Base-by-base conservation (phyloP, 2,797 vertebrate genomes). In the Pseudopleuronectes americanus region DNA sequence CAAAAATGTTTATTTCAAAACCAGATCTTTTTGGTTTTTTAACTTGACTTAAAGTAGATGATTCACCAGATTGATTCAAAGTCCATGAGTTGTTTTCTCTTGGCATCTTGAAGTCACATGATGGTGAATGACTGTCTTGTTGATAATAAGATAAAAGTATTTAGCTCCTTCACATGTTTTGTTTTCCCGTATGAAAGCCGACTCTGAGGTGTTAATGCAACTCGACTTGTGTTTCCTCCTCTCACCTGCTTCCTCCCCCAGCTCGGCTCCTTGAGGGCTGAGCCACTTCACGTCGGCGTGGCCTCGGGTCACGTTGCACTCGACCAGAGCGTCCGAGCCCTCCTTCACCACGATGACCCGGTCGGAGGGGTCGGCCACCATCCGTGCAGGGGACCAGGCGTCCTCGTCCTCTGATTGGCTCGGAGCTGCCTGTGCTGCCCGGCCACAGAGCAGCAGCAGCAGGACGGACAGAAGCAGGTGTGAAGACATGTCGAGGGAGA, bases 281-380 rank as follows among this genome's bases (percentile, higher is more conserved):
- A 92, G 97, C 97, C 97, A 99, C 75, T 74, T 82, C n/a, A 97
- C 66, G 47, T 89, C 84, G 53, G 89, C 64, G 3, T 76, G 81
- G 77, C 54, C 76, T 71, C 80, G 83, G 0, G 95, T 96, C 78
- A 96, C 92, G 73, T 96, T 96, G 84, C 97, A 99, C 81, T 93
- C 84, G 1, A 99, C 92, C 49, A 95, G 86, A 12, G 81, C 38
- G 65, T 90, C 94, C 76, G 90, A 87, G 14, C 97, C 97, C 79
- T 99, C 97, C 87, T 93, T 96, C 64, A 87, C 96, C 85, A 96
- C 95, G 28, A 97, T 67, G 79, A 90, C 85, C 71, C 84, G 84
- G 57, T 88, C 71, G 38, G 91, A 74, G 57, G 33, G 55, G 4
- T 45, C 43, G 7, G 43, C 43, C 14, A 38, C 36, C 36, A 38